Percentiles rank a stretch among this genome's conserved stretches.
phyloP scores from a whole-genome alignment of 2,888 invertebrate species.

The Rhyacophila evoluta region DNA sequence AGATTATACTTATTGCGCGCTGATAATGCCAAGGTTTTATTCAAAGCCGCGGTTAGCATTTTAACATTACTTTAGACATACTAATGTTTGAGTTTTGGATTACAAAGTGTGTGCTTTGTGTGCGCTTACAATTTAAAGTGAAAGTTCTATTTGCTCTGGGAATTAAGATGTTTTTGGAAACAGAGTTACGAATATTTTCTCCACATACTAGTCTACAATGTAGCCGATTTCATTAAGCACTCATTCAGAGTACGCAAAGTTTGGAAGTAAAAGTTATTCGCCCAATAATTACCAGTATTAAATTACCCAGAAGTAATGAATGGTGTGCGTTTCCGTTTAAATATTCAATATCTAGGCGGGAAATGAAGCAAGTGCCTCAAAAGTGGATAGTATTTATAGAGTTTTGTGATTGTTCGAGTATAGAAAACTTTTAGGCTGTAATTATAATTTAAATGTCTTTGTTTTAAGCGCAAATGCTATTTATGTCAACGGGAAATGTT shows the following conservation, averaged over 20 bases:
- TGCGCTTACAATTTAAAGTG: slow-evolving; percentile 33
- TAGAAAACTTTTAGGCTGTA: background rate
- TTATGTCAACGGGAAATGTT: slow-evolving; percentile 15
- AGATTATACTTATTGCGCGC: slow-evolving; percentile 42
- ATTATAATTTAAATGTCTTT: slow-evolving; percentile 12
- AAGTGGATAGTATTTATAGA: slow-evolving; percentile 15
- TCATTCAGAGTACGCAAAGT: background rate
- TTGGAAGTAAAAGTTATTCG: background rate
- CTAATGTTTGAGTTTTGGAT: slow-evolving; percentile 51
- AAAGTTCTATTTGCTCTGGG: slow-evolving; percentile 36
- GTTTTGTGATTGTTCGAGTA: background rate
- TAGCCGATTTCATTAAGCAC: background rate
- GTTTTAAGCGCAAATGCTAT: background rate
- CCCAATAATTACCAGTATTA: slow-evolving; percentile 16
- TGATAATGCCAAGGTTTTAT: slow-evolving; percentile 41
- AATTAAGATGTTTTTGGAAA: slow-evolving; percentile 41
- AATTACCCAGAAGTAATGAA: slow-evolving; percentile 9
- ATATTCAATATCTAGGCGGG: slow-evolving; percentile 22
- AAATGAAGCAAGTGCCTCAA: slow-evolving; percentile 1
- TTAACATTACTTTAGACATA: slow-evolving; percentile 52
- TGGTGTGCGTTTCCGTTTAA: slow-evolving; percentile 19
- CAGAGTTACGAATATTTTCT: slow-evolving; percentile 9
- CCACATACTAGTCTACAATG: background rate
- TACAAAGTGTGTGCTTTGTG: slow-evolving; percentile 49
- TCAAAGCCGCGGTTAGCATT: slow-evolving; percentile 51